phyloP scores from a whole-genome alignment of 2,888 invertebrate genomes.

The Tubulanus polymorphus region DNA sequence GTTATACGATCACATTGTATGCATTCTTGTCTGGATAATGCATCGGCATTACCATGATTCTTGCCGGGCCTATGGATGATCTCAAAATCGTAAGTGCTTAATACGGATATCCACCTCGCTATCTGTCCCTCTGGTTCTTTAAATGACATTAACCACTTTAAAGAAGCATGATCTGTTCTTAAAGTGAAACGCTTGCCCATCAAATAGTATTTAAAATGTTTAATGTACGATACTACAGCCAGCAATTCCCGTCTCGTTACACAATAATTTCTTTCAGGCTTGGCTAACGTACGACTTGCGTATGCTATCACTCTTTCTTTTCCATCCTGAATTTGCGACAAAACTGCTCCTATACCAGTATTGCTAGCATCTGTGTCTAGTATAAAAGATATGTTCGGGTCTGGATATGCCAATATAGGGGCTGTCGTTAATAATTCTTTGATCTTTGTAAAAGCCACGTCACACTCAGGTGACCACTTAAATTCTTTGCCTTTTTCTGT shows the following conservation, averaged over 20 bases:
- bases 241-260: conserved; percentile 12
- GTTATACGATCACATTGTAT: no score
- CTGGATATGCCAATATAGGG: no score
- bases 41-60: conserved; percentile 14
- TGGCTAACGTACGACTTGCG: conserved; percentile 4
- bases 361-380: conserved; percentile 12
- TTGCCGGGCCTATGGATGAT: conserved; percentile 8
- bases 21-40: not conserved
- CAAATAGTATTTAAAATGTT: conserved; percentile 14
- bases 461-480: not conserved
- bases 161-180: conserved; percentile 13
- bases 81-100: conserved; percentile 11
- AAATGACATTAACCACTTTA: conserved; percentile 10
- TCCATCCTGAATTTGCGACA: conserved; percentile 5
- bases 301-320: conserved; percentile 8
- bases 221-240: conserved; percentile 5
- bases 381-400: no score
- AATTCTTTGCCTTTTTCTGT: not conserved
- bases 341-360: conserved; percentile 6
- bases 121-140: conserved; percentile 13
- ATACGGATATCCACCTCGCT: conserved; percentile 15
- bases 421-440: not conserved
- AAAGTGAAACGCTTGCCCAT: conserved; percentile 5
- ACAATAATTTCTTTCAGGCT: conserved; percentile 12
- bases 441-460: not conserved